Evolutionary conservation across 2,888 invertebrate genomes (phyloP), one percentile per base, ranked within the genome.

Genomic region (Orchestes rusci): DNA sequence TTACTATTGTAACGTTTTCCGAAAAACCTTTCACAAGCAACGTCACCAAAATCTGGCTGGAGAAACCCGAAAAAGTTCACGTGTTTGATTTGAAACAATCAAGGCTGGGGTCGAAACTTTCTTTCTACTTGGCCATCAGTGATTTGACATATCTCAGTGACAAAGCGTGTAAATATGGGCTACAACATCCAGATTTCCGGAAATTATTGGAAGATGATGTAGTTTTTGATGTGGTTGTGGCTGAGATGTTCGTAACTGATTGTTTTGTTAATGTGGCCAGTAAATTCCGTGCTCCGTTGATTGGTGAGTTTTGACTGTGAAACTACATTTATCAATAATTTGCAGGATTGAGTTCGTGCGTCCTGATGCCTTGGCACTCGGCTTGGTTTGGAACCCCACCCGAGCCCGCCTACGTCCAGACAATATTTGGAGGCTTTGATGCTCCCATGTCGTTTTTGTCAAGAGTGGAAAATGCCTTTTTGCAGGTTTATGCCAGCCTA

Each of bases 191-290:
- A n/a, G 86, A 19, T 5, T 43, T 59, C 10, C 55, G 54, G 33
- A 46, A 64, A 1, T 62, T 73, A 17, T 45, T 71, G 3, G 65
- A 68, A 33, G 60, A 64, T 3, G 69, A 71, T 51, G 65, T 68
- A 2, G 74, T 73, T 35, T 84, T 77, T 57, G 84, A 87, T 62
- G 63, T 86, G 0, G 71, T 84, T 4, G 62, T 87, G 1, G 68
- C 77, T 5, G 55, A 87, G 64, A 75, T 75, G 42, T 86, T 86
- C 59, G 82, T 82, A 52, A 74, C 76, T 36, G 82, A 86, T 58
- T 84, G 86, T 60, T 76, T 78, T 60, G 65, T 83, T 52, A 80
- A 77, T 2, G 62, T 87, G 20, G 78, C 77, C 0, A 71, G 82
- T 56, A 74, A 77, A 53, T 71, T 82, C 39, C 47, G 57, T 12